These are phyloP conservation scores for Spea bombifrons DNA, from an alignment of 2,113 vertebrate species.

Conservation along the genomic window DNA sequence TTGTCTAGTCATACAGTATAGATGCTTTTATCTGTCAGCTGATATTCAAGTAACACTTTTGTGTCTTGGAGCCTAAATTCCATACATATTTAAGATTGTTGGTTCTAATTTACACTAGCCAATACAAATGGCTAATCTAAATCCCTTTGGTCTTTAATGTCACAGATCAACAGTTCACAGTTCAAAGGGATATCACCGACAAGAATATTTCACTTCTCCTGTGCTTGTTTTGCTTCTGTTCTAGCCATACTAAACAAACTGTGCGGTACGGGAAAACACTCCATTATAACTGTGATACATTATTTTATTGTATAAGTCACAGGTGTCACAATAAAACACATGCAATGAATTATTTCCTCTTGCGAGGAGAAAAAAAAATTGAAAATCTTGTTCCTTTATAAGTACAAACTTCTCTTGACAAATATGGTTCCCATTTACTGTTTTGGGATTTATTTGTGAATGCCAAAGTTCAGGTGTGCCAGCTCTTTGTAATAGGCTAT, in stretches of 20 bases:
- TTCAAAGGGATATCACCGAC: conserved; percentile 73
- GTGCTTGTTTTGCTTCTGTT: conserved; percentile 53
- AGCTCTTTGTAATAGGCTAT: conserved; percentile 80
- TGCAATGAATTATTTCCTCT: conserved; percentile 72
- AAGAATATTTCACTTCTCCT: conserved; percentile 57
- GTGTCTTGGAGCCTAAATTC: conserved; percentile 35
- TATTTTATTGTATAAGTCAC: conserved; percentile 67
- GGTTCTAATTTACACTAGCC: conserved; percentile 71
- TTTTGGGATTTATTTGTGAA: conserved; percentile 76
- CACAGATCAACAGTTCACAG: conserved; percentile 63
- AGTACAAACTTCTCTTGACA: conserved; percentile 72
- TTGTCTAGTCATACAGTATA: too few species aligned
- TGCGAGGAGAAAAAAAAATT: conserved; percentile 62
- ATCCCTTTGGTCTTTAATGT: conserved; percentile 62
- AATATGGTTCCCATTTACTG: conserved; percentile 87
- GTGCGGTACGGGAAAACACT: conserved; percentile 49
- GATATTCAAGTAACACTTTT: conserved; percentile 12
- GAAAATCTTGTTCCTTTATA: conserved; percentile 70
- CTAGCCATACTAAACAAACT: conserved; percentile 44
- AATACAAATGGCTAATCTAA: conserved; percentile 68
- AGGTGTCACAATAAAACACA: conserved; percentile 62
- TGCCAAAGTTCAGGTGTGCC: conserved; percentile 83
- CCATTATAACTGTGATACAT: conserved; percentile 51
- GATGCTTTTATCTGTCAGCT: conserved; percentile 20
- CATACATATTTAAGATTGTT: conserved; percentile 70